Evolutionary conservation across 2,113 vertebrate species (phyloP).

Genomic region (Bathybates hornii): DNA sequence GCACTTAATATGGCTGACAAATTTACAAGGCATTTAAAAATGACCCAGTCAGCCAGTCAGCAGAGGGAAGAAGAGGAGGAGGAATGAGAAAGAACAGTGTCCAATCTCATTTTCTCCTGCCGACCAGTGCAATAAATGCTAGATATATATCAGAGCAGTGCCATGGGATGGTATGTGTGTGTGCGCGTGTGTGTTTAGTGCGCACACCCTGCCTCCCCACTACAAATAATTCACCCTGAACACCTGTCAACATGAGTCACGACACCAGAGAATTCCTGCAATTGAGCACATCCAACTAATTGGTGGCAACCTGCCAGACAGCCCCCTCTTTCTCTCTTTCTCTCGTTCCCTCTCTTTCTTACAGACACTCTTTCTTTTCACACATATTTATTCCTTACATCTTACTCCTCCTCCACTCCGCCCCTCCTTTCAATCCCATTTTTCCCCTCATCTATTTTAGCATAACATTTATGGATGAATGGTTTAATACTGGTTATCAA

Average conservation of each 20-base stretch:
- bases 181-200: constrained; percentile 2
- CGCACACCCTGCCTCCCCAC: constrained; percentile 9
- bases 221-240: constrained; percentile 64
- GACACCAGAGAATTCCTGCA: constrained; percentile 74
- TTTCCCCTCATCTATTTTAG: constrained; percentile 75
- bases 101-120: constrained; percentile 64
- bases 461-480: constrained; percentile 93
- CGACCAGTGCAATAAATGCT: constrained; percentile 55
- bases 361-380: background rate
- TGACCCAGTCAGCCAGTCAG: constrained; percentile 65
- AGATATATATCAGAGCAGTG: constrained; percentile 58
- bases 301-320: constrained; percentile 79
- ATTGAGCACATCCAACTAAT: constrained; percentile 82
- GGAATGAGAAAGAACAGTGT: constrained; percentile 42
- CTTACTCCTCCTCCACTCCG: constrained; percentile 1
- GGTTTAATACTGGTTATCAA: constrained; percentile 96
- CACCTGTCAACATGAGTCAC: constrained; percentile 75
- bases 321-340: background rate
- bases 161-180: constrained; percentile 21
- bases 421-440: background rate
- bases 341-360: background rate
- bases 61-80: constrained; percentile 28
- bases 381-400: constrained; percentile 21
- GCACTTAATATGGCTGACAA: constrained; percentile 73
- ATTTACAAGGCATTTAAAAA: constrained; percentile 77